phyloP scores from a whole-genome alignment of 30 jellyfish, hydroid and myxozoan genomes.

The Pelagia noctiluca region DNA sequence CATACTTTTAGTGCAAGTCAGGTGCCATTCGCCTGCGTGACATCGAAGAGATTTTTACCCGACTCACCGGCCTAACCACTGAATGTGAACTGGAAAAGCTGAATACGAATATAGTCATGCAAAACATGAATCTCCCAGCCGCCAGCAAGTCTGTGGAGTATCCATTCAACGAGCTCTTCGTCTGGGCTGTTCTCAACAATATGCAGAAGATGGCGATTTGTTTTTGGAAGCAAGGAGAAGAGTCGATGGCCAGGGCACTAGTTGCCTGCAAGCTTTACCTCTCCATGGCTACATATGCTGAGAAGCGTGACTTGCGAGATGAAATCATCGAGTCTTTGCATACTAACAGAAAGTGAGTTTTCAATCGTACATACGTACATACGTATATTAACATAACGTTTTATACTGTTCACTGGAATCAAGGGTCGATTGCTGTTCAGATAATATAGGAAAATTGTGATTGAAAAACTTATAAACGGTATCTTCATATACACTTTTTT shows the following conservation, averaged over 20 bases:
- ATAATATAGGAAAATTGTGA: too few species aligned
- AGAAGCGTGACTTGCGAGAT: constrained; percentile 69
- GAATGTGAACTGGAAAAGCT: too few species aligned
- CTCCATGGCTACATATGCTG: constrained; percentile 78
- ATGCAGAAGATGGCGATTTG: constrained; percentile 90
- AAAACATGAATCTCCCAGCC: too few species aligned
- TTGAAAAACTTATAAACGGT: too few species aligned
- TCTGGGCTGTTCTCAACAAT: constrained; percentile 89
- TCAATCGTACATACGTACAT: neutral
- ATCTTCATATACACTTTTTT: too few species aligned
- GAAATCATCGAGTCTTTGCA: constrained; percentile 49
- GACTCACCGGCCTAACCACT: constrained; percentile 28
- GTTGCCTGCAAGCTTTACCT: constrained; percentile 73
- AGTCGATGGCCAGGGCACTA: constrained; percentile 82
- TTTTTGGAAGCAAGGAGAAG: constrained; percentile 83
- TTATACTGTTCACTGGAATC: too few species aligned
- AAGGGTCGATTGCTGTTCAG: too few species aligned
- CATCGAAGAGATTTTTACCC: neutral
- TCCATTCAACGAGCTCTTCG: constrained; percentile 78
- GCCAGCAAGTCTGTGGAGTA: constrained; percentile 34
- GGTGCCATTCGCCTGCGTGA: constrained; percentile 56
- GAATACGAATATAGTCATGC: too few species aligned
- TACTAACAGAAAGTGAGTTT: constrained; percentile 66
- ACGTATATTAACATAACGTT: too few species aligned
- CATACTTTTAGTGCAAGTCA: constrained; percentile 22